phyloP scores from a whole-genome alignment of 2,888 invertebrate genomes.

The Ormyrus thymus region DNA sequence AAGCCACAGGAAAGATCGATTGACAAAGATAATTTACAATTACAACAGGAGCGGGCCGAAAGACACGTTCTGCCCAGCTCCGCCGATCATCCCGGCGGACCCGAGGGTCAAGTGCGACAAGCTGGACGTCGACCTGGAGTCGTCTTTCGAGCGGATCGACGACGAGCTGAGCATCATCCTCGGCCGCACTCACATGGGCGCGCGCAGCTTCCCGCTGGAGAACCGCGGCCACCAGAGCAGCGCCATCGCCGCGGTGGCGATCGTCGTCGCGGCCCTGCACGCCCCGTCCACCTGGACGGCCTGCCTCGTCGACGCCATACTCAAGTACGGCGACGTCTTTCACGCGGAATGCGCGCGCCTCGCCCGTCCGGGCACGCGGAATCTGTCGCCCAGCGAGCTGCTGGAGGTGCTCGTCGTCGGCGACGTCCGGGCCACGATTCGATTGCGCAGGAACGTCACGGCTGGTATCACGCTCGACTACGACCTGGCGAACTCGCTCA shows the following conservation, averaged over 20 bases:
- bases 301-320: constrained; percentile 77
- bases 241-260: constrained; percentile 78
- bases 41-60: not conserved
- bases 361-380: constrained; percentile 61
- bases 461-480: constrained; percentile 65
- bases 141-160: constrained; percentile 60
- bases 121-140: constrained; percentile 63
- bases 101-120: constrained; percentile 8
- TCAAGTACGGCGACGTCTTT: constrained; percentile 81
- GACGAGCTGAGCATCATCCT: constrained; percentile 63
- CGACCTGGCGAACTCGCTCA: constrained; percentile 72
- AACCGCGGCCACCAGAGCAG: constrained; percentile 75
- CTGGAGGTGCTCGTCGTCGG: constrained; percentile 68
- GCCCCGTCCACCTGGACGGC: constrained; percentile 78
- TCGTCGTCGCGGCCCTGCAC: constrained; percentile 79
- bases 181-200: constrained; percentile 63
- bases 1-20: too few relatives aligned
- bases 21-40: too few relatives aligned
- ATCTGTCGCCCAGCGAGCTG: constrained; percentile 66
- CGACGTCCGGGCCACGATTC: constrained; percentile 65
- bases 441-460: constrained; percentile 62
- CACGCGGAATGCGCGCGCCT: constrained; percentile 73
- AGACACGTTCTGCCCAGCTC: constrained; percentile 8
- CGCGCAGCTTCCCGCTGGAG: constrained; percentile 9
- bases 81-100: constrained; percentile 8